A percentile compares a stretch with the other conserved stretches of the same genome.
Evolutionary conservation across 1,140 invertebrate species (phyloP).

Genomic region (Ditylenchus dipsaci): DNA sequence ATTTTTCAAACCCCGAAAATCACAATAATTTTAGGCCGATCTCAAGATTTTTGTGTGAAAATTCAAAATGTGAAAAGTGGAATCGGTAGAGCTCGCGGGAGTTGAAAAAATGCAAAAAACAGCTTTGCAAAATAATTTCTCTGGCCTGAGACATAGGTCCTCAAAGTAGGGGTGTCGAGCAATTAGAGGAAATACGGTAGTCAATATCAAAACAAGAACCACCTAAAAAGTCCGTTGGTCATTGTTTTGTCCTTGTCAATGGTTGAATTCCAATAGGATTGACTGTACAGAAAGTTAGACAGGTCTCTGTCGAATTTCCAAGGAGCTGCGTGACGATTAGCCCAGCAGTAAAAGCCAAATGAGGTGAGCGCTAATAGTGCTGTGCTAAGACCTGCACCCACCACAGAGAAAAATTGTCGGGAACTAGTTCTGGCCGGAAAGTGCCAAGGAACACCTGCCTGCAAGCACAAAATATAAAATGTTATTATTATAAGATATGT

Average conservation of each 20-base stretch:
- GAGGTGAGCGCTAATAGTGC: constrained; percentile 25
- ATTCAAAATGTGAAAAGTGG: too few relatives aligned
- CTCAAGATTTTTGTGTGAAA: too few relatives aligned
- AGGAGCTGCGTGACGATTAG: constrained; percentile 9
- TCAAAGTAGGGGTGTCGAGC: too few relatives aligned
- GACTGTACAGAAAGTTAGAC: not conserved
- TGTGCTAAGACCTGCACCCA: constrained; percentile 20
- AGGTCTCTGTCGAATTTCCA: constrained; percentile 12
- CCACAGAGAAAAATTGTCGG: constrained; percentile 21
- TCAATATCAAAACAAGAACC: not conserved
- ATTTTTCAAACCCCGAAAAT: too few relatives aligned
- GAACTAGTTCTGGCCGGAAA: constrained; percentile 16
- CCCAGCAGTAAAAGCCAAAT: constrained; percentile 28
- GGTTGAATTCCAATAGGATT: constrained; percentile 3
- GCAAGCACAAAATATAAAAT: not conserved
- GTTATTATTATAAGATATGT: too few relatives aligned
- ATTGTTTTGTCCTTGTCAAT: not conserved
- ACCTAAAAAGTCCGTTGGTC: not conserved
- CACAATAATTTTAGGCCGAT: too few relatives aligned
- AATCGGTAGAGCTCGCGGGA: too few relatives aligned
- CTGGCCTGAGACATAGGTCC: too few relatives aligned
- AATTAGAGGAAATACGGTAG: too few relatives aligned
- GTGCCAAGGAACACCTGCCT: constrained; percentile 31
- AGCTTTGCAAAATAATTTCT: too few relatives aligned
- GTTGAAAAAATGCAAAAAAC: too few relatives aligned